phyloP scores from a whole-genome alignment of 2,113 vertebrate species.

The Oreochromis aureus region DNA sequence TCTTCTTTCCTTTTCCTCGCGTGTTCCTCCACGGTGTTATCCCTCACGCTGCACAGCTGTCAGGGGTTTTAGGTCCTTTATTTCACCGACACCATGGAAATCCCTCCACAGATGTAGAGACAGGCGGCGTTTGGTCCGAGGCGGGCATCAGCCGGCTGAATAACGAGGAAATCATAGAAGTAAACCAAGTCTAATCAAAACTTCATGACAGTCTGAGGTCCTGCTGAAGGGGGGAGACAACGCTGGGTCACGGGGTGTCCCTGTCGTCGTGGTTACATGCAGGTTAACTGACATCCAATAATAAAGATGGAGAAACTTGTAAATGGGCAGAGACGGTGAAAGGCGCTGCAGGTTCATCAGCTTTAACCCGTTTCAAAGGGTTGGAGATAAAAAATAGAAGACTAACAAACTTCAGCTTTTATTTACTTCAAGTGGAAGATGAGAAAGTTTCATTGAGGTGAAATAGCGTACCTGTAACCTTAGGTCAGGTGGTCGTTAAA shows the following conservation, averaged over 20 bases:
- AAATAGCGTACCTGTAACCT: fast-evolving
- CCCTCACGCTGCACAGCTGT: background rate
- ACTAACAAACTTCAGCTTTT: background rate
- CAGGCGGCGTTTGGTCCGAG: fast-evolving
- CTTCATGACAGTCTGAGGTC: fast-evolving
- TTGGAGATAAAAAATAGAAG: background rate
- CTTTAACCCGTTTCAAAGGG: fast-evolving
- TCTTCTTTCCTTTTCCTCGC: background rate
- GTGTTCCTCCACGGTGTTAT: background rate
- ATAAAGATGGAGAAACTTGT: background rate
- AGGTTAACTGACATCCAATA: background rate
- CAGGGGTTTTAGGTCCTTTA: background rate
- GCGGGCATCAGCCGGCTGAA: background rate
- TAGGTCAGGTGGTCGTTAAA: background rate
- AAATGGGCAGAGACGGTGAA: fast-evolving
- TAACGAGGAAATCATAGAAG: background rate
- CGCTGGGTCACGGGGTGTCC: background rate
- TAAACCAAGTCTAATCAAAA: background rate
- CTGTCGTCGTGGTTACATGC: background rate
- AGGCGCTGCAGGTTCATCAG: background rate
- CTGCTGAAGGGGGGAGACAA: background rate
- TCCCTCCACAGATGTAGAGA: background rate
- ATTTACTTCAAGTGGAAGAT: background rate
- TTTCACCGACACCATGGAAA: background rate
- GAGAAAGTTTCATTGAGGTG: background rate